Conservation (phyloP, 1,140 invertebrate species). For the Scaptomyza hsui region DNA sequence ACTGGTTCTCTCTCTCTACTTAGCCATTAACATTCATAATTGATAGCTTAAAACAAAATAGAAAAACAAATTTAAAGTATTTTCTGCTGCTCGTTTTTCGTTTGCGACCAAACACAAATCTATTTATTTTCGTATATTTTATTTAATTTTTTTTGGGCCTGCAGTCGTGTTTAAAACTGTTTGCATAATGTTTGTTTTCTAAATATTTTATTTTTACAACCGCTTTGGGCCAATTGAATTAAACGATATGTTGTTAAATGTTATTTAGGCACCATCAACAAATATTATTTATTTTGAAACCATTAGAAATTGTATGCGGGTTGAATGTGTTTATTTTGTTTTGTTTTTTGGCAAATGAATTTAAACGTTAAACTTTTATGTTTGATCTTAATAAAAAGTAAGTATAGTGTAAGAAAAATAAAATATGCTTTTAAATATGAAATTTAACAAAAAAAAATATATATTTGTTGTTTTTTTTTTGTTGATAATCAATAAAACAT, state of each 20-base stretch:
- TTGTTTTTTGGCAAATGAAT: too few relatives aligned
- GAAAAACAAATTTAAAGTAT: constrained; percentile 15
- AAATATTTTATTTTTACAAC: constrained; percentile 26
- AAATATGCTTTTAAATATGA: too few relatives aligned
- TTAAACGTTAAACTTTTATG: too few relatives aligned
- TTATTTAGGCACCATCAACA: neutral
- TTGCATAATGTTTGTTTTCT: constrained; percentile 34
- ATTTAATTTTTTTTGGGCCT: constrained; percentile 18
- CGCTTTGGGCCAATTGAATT: constrained; percentile 11
- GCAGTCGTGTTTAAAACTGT: constrained; percentile 32
- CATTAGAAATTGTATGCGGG: constrained; percentile 21
- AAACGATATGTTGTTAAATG: constrained; percentile 1
- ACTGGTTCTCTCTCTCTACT: constrained; percentile 22
- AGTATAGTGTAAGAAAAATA: too few relatives aligned
- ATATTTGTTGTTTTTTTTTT: too few relatives aligned
- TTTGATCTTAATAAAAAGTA: too few relatives aligned
- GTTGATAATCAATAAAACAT: too few relatives aligned
- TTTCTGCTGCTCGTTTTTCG: constrained; percentile 9
- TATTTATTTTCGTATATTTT: constrained; percentile 39
- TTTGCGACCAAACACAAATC: constrained; percentile 43
- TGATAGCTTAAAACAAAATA: constrained; percentile 43
- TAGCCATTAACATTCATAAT: constrained; percentile 65
- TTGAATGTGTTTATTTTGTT: too few relatives aligned
- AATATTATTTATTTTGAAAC: neutral
- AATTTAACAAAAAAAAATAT: too few relatives aligned